A percentile compares a stretch with the other conserved stretches of the same genome.
These are phyloP conservation scores for Seira ritae DNA, from an alignment of 2,888 invertebrate genomes.

Conservation along the genomic window DNA sequence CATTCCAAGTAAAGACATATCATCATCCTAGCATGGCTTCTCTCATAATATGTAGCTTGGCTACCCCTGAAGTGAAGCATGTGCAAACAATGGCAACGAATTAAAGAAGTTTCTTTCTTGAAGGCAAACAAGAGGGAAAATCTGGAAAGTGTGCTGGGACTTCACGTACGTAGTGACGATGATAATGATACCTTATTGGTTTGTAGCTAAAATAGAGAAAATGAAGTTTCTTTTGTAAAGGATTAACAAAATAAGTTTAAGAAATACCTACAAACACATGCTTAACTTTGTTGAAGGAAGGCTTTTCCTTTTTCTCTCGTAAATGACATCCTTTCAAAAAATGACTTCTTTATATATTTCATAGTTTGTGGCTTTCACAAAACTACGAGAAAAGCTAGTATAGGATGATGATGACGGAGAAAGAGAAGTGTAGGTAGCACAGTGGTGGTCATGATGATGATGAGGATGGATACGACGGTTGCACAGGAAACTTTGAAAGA, in stretches of 20 bases:
- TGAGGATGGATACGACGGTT: neutral
- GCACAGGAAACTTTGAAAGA: slow-evolving; percentile 22
- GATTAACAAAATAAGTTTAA: neutral
- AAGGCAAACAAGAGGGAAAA: neutral
- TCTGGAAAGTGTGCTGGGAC: neutral
- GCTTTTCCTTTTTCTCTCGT: slow-evolving; percentile 32
- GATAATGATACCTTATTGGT: slow-evolving; percentile 20
- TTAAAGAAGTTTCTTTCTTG: slow-evolving; percentile 4
- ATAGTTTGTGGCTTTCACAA: slow-evolving; percentile 3
- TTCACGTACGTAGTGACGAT: neutral
- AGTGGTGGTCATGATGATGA: neutral
- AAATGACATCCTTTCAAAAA: slow-evolving; percentile 36
- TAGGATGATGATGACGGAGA: neutral
- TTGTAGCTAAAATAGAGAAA: slow-evolving; percentile 1
- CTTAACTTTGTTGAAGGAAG: neutral
- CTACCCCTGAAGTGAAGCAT: neutral
- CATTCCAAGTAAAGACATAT: slow-evolving; percentile 12
- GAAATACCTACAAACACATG: neutral
- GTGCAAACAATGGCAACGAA: slow-evolving; percentile 24
- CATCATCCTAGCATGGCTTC: neutral
- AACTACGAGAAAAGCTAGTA: slow-evolving; percentile 5
- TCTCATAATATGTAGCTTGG: too few relatives aligned
- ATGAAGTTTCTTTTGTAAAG: slow-evolving; percentile 11
- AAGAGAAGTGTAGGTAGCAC: neutral
- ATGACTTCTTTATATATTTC: slow-evolving; percentile 22